phyloP scores from a whole-genome alignment of 2,113 vertebrate genomes.

The Heterochromis multidens region DNA sequence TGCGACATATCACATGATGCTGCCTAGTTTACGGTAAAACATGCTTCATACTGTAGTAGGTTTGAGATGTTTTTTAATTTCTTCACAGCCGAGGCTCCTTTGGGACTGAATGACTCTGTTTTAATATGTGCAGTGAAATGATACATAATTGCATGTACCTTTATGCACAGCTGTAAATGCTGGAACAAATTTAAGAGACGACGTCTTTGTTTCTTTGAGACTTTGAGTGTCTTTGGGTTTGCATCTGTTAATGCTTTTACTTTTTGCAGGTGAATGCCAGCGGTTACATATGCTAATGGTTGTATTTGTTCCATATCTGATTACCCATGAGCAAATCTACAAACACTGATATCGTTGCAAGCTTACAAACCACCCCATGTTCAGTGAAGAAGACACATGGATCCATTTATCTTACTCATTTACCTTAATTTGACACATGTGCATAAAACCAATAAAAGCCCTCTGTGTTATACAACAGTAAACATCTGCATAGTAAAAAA shows the following conservation, averaged over 20 bases:
- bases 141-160: neutral
- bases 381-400: slow-evolving; percentile 6
- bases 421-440: neutral
- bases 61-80: neutral
- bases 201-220: neutral
- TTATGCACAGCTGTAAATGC: neutral
- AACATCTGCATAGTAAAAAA: neutral
- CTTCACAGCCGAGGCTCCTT: too few relatives aligned
- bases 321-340: neutral
- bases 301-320: neutral
- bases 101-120: neutral
- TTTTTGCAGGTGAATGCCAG: neutral
- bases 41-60: neutral
- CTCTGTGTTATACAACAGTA: neutral
- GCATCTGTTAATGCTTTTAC: neutral
- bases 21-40: neutral
- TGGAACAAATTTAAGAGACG: neutral
- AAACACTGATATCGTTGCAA: neutral
- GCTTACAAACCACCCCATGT: neutral
- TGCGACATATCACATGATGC: too few relatives aligned
- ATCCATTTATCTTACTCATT: slow-evolving; percentile 15
- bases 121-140: neutral
- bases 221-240: neutral
- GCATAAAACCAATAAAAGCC: neutral
- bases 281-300: neutral